phyloP scores from a whole-genome alignment of 2,113 vertebrate species.

The Zosterops borbonicus region DNA sequence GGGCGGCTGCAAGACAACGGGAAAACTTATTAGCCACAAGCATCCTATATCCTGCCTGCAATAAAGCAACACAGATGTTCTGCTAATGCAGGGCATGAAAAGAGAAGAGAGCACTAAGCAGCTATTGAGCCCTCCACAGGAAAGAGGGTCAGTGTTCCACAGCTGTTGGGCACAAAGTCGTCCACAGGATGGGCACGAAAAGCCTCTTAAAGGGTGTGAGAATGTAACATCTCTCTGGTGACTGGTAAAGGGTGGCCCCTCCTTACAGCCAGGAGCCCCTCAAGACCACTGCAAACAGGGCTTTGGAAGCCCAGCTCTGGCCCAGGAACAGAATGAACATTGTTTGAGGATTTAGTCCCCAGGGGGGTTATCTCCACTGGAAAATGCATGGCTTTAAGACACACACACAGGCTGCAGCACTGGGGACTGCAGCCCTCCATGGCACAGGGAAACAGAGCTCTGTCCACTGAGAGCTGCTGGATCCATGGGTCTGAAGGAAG shows the following conservation, averaged over 20 bases:
- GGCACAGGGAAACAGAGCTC: not conserved
- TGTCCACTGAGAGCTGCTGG: not conserved
- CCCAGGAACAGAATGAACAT: not conserved
- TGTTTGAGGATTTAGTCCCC: not conserved
- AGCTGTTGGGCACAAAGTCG: not conserved
- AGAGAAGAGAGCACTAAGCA: not conserved
- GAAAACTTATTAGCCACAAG: constrained; percentile 45
- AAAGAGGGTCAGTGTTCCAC: not conserved
- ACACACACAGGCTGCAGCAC: fast-evolving
- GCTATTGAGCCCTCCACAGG: not conserved
- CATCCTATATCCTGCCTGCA: constrained; percentile 31
- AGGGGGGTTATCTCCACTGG: not conserved
- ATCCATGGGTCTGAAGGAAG: not conserved
- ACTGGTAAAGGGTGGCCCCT: not conserved
- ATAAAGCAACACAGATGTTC: constrained; percentile 38
- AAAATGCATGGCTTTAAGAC: fast-evolving
- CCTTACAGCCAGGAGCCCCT: not conserved
- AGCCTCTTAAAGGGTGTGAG: not conserved
- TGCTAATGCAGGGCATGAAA: not conserved
- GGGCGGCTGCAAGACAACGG: not conserved
- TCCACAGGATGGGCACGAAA: not conserved
- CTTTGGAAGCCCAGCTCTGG: not conserved
- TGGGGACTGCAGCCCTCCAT: not conserved
- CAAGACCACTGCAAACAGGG: not conserved
- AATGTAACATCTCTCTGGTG: too few species aligned